Evolutionary conservation across 1,140 invertebrate species (phyloP), one percentile per base, ranked within the genome.

Genomic region (Drosophila watanabei): DNA sequence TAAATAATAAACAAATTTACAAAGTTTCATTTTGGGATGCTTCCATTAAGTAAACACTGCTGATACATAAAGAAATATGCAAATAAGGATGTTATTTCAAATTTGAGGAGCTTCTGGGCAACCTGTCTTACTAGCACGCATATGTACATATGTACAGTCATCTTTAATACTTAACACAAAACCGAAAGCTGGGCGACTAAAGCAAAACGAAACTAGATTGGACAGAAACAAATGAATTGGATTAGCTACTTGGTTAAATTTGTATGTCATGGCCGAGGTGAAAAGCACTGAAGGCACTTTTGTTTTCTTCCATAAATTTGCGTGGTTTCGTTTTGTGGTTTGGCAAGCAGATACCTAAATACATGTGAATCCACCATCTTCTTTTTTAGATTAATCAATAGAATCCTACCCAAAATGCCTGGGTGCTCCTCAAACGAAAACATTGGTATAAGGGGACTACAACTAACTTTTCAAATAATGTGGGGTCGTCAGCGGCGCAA

Each of bases 1-100:
- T 68, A 81, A 80, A 81, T 86, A 59, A 62, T 78, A 57, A 56
- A 54, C n/a, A 63, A 60, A 76, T 86, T 63, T 82, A 80, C 64
- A 81, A 64, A 77, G 52, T 71, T 70, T 49, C 46, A 52, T 79
- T 63, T 43, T 59, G 51, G 51, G 39, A 63, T 35, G 79, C 51
- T 62, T 76, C 65, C 51, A 79, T 90, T 90, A 90, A 90, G 86
- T 90, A 90, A 90, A 77, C 86, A 73, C 61, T 80, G 86, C 64
- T 80, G 82, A 86, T 86, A 89, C 65, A 62, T 79, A 81, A 89
- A 65, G 70, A 88, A 82, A 68, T 82, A 66, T 66, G 57, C 63
- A 71, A 68, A 75, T 70, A 70, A 54, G 72, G 72, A 48, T 56
- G 14, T 69, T 24, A 37, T 39, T 43, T 75, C 61, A 69, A 72